These are phyloP conservation scores for Drosophila meridionalis DNA, from an alignment of 2,888 invertebrate genomes.

Conservation along the genomic window DNA sequence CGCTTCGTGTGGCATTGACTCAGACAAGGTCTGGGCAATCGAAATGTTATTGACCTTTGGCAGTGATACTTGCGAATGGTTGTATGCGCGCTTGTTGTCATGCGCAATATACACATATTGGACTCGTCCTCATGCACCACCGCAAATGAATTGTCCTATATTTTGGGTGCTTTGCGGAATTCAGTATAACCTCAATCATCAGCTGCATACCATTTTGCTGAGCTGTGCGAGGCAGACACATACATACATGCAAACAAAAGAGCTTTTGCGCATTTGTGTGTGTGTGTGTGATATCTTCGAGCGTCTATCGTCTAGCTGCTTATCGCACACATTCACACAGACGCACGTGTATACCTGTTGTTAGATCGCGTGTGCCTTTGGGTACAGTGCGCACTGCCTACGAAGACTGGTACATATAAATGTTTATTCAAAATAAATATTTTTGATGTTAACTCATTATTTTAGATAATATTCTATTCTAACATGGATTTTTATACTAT, in stretches of 20 bases:
- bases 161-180: conserved; percentile 30
- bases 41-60: conserved; percentile 70
- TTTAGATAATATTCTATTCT: neutral
- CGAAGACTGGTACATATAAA: neutral
- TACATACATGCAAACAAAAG: neutral
- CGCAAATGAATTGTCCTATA: conserved; percentile 48
- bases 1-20: conserved; percentile 30
- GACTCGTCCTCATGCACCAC: conserved; percentile 28
- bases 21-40: conserved; percentile 28
- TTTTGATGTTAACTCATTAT: neutral
- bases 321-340: conserved; percentile 1
- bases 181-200: conserved; percentile 63
- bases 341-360: conserved; percentile 36
- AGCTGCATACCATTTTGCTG: conserved; percentile 11
- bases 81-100: conserved; percentile 29
- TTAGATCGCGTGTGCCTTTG: conserved; percentile 32
- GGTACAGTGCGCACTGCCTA: conserved; percentile 27
- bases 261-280: neutral
- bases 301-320: neutral
- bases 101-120: conserved; percentile 46
- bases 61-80: conserved; percentile 31
- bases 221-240: neutral
- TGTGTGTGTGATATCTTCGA: neutral
- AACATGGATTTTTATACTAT: neutral
- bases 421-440: neutral